Evolutionary conservation across 2,113 vertebrate genomes (phyloP), one percentile per base, ranked within the genome.

Genomic region (Corynorhinus townsendii): DNA sequence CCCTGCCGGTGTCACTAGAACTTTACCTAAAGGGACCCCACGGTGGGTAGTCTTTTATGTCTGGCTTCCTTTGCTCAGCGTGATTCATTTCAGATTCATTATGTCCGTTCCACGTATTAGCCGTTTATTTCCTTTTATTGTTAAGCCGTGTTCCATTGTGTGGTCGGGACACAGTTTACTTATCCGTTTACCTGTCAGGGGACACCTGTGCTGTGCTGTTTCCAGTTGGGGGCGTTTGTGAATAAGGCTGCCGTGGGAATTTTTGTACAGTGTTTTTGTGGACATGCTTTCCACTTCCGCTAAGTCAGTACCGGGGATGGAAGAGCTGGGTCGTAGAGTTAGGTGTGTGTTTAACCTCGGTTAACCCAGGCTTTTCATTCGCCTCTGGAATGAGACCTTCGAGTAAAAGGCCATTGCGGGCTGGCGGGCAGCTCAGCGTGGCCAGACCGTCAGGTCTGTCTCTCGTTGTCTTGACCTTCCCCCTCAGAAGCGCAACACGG

Each of bases 111-210:
- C 6, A 3, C 35, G 45, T 49, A 17, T 40, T 22, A 19, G 30
- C 6, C 8, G 33, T 2, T 4, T 17, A 15, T 90, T 87, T n/a
- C 19, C 81, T 38, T 82, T 84, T 2, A 4, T 24, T 52, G 35
- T 8, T 45, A 22, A 43, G 38, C 52, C 40, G 3, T 38, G 8
- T 19, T 54, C 49, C 8, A 4, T 40, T 0, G 0, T 4, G 2
- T 35, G 71, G 17, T 9, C 30, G 4, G 71, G 30, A 66, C 80
- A 45, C 12, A 8, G 33, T 52, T 90, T 49, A 15, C 93, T 35
- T 81, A 16, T 49, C 14, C 24, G 6, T 49, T 54, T 43, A 56
- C 47, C 45, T 5, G 52, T 69, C 35, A 4, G 1, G 33, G 40
- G 54, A 30, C 43, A 2, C 68, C 56, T 30, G 69, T 16, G 15